Evolutionary conservation across 2,888 invertebrate genomes (phyloP).

Genomic region (Diloba caeruleocephala): DNA sequence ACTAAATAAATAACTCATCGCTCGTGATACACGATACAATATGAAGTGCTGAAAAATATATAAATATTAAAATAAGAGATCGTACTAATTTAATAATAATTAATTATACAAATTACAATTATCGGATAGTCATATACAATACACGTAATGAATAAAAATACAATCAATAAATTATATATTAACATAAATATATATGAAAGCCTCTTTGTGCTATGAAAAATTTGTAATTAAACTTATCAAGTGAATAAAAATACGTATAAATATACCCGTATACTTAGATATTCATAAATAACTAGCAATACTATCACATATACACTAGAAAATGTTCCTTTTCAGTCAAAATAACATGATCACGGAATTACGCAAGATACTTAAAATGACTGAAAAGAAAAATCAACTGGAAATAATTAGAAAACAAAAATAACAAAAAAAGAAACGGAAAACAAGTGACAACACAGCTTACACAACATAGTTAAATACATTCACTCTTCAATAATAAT

Average conservation of each 20-base stretch:
- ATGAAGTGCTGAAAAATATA: constrained; percentile 47
- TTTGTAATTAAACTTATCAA: constrained; percentile 1
- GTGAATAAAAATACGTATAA: constrained; percentile 21
- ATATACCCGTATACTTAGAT: constrained; percentile 37
- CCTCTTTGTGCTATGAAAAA: constrained; percentile 23
- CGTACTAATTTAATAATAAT: constrained; percentile 39
- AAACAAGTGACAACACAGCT: too few species aligned
- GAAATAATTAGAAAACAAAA: constrained; percentile 41
- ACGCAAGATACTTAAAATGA: constrained; percentile 66
- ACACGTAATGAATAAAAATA: constrained; percentile 2
- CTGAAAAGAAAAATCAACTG: constrained; percentile 74
- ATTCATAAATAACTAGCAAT: constrained; percentile 51
- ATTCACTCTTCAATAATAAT: constrained; percentile 58
- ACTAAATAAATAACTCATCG: constrained; percentile 53
- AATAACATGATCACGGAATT: constrained; percentile 58
- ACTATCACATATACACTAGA: constrained; percentile 52
- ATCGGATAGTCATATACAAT: constrained; percentile 31
- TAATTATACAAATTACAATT: constrained; percentile 26
- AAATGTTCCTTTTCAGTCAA: constrained; percentile 78
- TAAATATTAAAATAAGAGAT: constrained; percentile 52
- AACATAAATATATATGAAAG: constrained; percentile 10
- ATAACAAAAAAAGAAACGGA: constrained; percentile 8
- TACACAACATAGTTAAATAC: constrained; percentile 68
- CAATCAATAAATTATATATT: constrained; percentile 10
- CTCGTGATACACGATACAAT: constrained; percentile 70